Base-by-base conservation (phyloP, 2,113 vertebrate species). In the Argyrosomus japonicus region DNA sequence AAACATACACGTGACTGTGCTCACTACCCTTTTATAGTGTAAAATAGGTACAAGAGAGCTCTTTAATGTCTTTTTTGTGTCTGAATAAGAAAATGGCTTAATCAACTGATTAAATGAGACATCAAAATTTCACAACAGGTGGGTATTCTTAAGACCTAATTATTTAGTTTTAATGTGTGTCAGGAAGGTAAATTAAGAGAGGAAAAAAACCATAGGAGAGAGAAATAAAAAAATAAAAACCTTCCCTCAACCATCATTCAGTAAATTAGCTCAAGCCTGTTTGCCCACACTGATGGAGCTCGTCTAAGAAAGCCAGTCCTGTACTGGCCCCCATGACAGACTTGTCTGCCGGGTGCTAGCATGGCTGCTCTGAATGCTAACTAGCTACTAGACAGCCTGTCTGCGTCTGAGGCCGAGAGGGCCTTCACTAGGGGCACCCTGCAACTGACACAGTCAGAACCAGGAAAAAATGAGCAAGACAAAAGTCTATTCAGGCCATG, bases 401-500 rank as follows among this genome's bases (percentile, higher is more conserved):
- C 93, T 94, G 93, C 53, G 10, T 88, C 54, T 85, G 94, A 93
- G 94, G 95, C 95, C 93, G 93, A 95, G 89, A 93, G 91, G 94
- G 95, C 95, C 94, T 96, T 94, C 93, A 94, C 93, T 93, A 96
- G 95, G 95, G 95, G 96, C 95, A 96, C 94, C 96, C 86, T 94
- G 94, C 96, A 95, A 96, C 96, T 96, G 96, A 97, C 97, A 97
- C 95, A 97, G 96, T 97, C 95, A 96, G 96, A 95, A 95, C 90
- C 95, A 92, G 96, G 95, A 97, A 96, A 8, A 96, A 98, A 97
- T 96, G 95, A 95, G 95, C 91, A 96, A 96, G 95, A 97, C 97
- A 97, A 98, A 99, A 96, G 97, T 97, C 97, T 96, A 97, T 98
- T 98, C 97, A 97, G 88, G 89, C 89, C 94, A 96, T 96, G 95